These are phyloP conservation scores for Miniopterus natalensis DNA, from an alignment of 2,113 vertebrate species.

Conservation along the genomic window DNA sequence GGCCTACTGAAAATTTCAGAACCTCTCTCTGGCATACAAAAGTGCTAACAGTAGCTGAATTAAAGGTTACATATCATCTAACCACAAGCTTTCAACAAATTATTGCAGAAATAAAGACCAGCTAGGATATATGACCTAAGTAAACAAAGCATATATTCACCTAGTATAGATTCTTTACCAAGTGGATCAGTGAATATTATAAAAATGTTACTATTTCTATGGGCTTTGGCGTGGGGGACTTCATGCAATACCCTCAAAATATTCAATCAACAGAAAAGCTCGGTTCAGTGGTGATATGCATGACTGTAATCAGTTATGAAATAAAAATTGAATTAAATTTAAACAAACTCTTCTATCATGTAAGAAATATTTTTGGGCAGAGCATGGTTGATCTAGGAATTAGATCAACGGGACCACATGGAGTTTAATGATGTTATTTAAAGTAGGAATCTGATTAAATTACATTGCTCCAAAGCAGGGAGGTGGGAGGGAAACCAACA, in stretches of 20 bases:
- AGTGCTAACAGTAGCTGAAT: slow-evolving; percentile 95
- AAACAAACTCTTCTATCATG: slow-evolving; percentile 48
- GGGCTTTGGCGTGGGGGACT: background rate
- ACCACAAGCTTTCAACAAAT: slow-evolving; percentile 92
- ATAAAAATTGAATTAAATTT: slow-evolving; percentile 54
- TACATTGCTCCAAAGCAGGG: background rate
- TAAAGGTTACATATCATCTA: slow-evolving; percentile 94
- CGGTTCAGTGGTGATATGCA: slow-evolving; percentile 59
- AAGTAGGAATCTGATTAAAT: background rate
- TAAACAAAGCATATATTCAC: slow-evolving; percentile 73
- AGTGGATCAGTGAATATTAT: slow-evolving; percentile 13
- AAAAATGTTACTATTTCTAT: background rate
- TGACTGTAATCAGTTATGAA: slow-evolving; percentile 73
- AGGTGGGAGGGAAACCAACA: background rate
- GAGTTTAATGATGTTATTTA: slow-evolving; percentile 38
- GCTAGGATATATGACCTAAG: slow-evolving; percentile 75
- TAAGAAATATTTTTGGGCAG: background rate
- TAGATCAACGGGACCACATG: background rate
- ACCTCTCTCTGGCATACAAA: slow-evolving; percentile 91
- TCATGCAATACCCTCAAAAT: slow-evolving; percentile 58
- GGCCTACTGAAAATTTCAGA: slow-evolving; percentile 85
- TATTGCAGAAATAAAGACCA: slow-evolving; percentile 86
- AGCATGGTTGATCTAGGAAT: background rate
- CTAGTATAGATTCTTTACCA: slow-evolving; percentile 53
- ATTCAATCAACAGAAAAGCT: slow-evolving; percentile 66